A percentile compares a stretch with the other conserved stretches of the same genome.
Conservation (phyloP, 2,797 vertebrate genomes). For the Eulemur albifrons region DNA sequence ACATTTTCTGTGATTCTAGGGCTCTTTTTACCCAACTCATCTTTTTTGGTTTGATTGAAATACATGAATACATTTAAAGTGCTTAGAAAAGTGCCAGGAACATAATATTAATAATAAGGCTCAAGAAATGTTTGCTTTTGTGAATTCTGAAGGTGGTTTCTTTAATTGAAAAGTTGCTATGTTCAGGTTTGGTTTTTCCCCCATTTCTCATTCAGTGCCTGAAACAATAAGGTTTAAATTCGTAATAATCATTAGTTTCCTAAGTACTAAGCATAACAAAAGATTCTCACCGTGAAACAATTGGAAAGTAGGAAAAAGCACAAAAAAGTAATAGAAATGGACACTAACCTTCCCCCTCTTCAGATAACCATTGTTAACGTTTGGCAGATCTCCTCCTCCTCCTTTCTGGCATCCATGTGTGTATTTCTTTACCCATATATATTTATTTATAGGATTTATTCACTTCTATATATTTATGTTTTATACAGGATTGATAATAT, state of each 20-base stretch:
- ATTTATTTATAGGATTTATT: neutral
- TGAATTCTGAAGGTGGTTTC: neutral
- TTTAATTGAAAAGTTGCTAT: neutral
- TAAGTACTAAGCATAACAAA: neutral
- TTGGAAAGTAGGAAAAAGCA: constrained; percentile 6
- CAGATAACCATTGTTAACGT: neutral
- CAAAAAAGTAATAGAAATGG: neutral
- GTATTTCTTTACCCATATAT: neutral
- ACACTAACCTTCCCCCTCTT: neutral
- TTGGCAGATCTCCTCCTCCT: neutral
- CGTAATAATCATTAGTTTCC: constrained; percentile 11
- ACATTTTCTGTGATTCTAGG: neutral
- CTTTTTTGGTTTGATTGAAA: constrained; percentile 18
- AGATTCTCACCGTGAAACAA: neutral
- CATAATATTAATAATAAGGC: neutral
- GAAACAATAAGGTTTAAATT: neutral
- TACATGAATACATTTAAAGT: neutral
- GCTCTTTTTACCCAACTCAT: neutral
- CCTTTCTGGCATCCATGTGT: neutral
- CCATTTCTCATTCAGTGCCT: neutral
- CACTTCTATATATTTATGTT: neutral
- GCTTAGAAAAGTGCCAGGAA: neutral
- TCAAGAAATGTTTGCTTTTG: neutral
- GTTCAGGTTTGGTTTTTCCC: neutral
- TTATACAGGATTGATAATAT: neutral